These are phyloP conservation scores for Drosophila borealis DNA, from an alignment of 2,888 invertebrate genomes.

Conservation along the genomic window DNA sequence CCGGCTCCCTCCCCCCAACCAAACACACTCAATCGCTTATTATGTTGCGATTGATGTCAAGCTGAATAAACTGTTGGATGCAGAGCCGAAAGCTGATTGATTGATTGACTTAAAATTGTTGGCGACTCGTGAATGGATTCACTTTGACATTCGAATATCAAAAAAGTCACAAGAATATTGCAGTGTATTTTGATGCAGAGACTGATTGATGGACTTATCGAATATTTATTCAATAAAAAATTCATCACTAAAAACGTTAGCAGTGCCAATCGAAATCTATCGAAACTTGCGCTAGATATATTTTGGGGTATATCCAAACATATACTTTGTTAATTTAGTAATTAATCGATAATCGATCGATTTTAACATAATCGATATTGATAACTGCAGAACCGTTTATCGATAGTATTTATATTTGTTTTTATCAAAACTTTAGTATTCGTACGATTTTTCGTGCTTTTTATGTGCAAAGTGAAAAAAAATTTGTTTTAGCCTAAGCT, in stretches of 20 bases:
- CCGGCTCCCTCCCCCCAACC: background rate
- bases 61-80: constrained; percentile 7
- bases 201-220: background rate
- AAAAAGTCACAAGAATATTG: constrained; percentile 1
- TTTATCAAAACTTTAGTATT: background rate
- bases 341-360: too few species aligned
- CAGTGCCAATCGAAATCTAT: too few species aligned
- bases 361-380: too few species aligned
- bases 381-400: too few species aligned
- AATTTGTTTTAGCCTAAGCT: background rate
- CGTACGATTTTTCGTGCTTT: background rate
- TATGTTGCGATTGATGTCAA: constrained; percentile 26
- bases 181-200: background rate
- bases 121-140: background rate
- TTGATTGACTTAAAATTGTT: constrained; percentile 28
- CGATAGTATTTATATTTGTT: too few species aligned
- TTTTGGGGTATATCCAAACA: too few species aligned
- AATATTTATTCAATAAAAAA: too few species aligned
- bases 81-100: constrained; percentile 10
- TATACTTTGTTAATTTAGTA: too few species aligned
- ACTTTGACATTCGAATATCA: background rate
- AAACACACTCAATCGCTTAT: background rate
- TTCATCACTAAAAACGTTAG: too few species aligned
- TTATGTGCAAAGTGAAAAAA: background rate
- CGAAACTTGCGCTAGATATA: too few species aligned